phyloP scores from a whole-genome alignment of 1,140 invertebrate genomes.

The Asobara japonica region DNA sequence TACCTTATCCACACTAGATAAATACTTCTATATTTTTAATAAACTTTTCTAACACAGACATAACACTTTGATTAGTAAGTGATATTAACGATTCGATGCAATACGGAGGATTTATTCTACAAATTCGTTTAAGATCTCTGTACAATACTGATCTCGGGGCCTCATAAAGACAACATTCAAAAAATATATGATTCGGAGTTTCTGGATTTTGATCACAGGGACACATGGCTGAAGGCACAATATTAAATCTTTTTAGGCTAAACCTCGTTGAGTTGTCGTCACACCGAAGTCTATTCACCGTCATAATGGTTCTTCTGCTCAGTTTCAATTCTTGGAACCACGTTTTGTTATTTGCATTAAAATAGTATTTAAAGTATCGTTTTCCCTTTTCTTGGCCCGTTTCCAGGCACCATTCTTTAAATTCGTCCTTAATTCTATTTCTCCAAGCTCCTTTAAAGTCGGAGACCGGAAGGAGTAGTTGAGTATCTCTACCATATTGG shows the following conservation, averaged over 20 bases:
- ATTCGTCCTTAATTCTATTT: neutral
- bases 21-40: too few relatives aligned
- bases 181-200: slow-evolving; percentile 36
- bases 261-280: slow-evolving; percentile 32
- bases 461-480: neutral
- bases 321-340: slow-evolving; percentile 36
- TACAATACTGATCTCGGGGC: neutral
- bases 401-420: neutral
- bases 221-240: slow-evolving; percentile 28
- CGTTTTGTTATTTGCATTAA: neutral
- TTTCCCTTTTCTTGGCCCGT: slow-evolving; percentile 2
- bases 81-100: too few relatives aligned
- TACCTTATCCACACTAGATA: too few relatives aligned
- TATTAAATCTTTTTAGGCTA: slow-evolving; percentile 33
- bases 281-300: slow-evolving; percentile 37
- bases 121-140: neutral
- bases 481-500: neutral
- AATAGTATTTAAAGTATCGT: slow-evolving; percentile 13
- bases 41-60: too few relatives aligned
- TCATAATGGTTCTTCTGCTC: slow-evolving; percentile 23
- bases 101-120: too few relatives aligned
- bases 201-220: slow-evolving; percentile 25
- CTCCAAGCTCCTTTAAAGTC: slow-evolving; percentile 14
- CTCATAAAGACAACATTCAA: slow-evolving; percentile 28
- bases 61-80: too few relatives aligned